Evolutionary conservation across 2,888 invertebrate species (phyloP).

Genomic region (Dryobota labecula): DNA sequence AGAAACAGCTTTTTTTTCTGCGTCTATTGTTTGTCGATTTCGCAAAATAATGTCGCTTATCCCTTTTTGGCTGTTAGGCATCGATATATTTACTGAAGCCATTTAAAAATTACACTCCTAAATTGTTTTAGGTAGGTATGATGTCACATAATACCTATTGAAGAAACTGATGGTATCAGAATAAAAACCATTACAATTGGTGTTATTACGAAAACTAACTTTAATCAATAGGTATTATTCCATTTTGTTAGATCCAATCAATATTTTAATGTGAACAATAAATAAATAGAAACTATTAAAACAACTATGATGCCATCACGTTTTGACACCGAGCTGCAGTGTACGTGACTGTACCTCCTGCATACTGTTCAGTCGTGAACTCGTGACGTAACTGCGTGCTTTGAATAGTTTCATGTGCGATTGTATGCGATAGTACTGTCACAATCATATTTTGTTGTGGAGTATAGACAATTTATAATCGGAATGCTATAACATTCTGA

Average conservation of each 20-base stretch:
- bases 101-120: background rate
- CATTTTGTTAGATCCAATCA: constrained; percentile 37
- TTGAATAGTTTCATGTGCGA: constrained; percentile 41
- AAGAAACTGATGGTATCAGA: constrained; percentile 14
- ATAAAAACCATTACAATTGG: background rate
- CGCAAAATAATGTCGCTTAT: too few species aligned
- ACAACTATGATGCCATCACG: constrained; percentile 38
- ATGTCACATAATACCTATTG: constrained; percentile 5
- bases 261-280: constrained; percentile 29
- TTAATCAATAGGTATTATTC: constrained; percentile 21
- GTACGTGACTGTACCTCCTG: constrained; percentile 46
- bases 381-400: constrained; percentile 48
- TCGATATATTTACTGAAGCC: background rate
- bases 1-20: too few species aligned
- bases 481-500: constrained; percentile 25
- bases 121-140: background rate
- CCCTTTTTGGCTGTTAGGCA: too few species aligned
- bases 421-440: constrained; percentile 6
- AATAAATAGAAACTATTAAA: constrained; percentile 32
- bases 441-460: constrained; percentile 18
- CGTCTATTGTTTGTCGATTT: too few species aligned
- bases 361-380: constrained; percentile 35
- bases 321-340: constrained; percentile 39
- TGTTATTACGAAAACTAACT: constrained; percentile 14
- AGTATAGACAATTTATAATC: too few species aligned